These are phyloP conservation scores for Arbacia lixula DNA, from an alignment of 53 echinoderm and acorn worm genomes.

Conservation along the genomic window DNA sequence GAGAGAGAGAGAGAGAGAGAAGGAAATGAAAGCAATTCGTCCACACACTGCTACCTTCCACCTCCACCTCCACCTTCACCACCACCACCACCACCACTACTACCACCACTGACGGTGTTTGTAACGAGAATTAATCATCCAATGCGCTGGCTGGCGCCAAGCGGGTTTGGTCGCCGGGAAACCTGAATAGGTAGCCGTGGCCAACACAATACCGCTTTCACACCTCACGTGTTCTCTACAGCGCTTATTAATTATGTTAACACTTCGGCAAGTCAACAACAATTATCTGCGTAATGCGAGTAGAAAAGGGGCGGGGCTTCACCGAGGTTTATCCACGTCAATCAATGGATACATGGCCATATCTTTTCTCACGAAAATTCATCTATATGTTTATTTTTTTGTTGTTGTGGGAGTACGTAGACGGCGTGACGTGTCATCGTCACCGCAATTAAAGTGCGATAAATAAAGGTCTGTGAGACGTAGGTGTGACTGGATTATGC, in stretches of 20 bases:
- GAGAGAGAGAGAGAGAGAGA: background rate
- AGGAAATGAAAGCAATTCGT: conserved; percentile 8
- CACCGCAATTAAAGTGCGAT: too few species aligned
- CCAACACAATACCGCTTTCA: conserved; percentile 81
- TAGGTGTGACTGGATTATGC: too few species aligned
- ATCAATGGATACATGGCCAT: too few species aligned
- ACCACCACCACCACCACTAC: conserved; percentile 8
- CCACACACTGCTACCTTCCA: too few species aligned
- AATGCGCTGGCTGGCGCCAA: conserved; percentile 86
- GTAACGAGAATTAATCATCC: conserved; percentile 82
- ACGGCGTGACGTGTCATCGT: too few species aligned
- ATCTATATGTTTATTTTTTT: too few species aligned
- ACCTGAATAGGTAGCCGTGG: conserved; percentile 84
- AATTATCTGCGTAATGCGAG: conserved; percentile 89
- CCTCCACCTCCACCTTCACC: too few species aligned
- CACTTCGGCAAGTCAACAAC: conserved; percentile 99
- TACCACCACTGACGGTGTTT: conserved; percentile 73
- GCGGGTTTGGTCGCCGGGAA: conserved; percentile 68
- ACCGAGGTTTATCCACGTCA: background rate
- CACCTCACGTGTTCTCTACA: conserved; percentile 97
- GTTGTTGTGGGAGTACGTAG: too few species aligned
- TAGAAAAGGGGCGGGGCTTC: conserved; percentile 71
- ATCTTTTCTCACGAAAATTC: too few species aligned
- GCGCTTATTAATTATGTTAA: conserved; percentile 99
- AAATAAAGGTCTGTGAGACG: too few species aligned